These are phyloP conservation scores for Campylorhamphus procurvoides DNA, from an alignment of 2,113 vertebrate species.

Conservation along the genomic window DNA sequence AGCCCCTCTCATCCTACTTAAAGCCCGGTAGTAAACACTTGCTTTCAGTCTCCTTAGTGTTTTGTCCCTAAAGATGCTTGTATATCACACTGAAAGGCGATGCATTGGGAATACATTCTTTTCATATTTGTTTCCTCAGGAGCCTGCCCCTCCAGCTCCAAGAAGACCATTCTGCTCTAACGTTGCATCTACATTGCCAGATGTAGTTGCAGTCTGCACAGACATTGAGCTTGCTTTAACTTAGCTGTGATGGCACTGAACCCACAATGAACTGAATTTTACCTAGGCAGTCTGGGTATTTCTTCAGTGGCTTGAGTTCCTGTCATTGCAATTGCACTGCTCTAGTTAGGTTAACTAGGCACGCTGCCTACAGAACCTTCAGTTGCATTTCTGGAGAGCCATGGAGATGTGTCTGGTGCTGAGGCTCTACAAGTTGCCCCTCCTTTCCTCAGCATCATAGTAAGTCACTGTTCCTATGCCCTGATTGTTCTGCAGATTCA, in stretches of 20 bases:
- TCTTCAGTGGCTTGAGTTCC: neutral
- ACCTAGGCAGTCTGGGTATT: neutral
- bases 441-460: neutral
- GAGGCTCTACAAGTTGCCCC: neutral
- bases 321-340: neutral
- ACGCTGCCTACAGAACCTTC: neutral
- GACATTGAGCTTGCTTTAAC: neutral
- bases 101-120: neutral
- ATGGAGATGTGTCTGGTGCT: neutral
- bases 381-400: neutral
- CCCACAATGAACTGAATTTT: neutral
- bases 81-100: neutral
- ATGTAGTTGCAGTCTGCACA: neutral
- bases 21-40: neutral
- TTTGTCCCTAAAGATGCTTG: neutral
- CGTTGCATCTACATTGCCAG: neutral
- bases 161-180: neutral
- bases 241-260: neutral
- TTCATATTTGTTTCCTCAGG: neutral
- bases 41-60: neutral
- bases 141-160: neutral
- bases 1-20: neutral
- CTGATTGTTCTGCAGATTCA: neutral
- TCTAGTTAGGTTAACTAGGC: neutral
- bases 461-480: neutral